Conservation (phyloP, 2,888 invertebrate species). For the Dugesia japonica region DNA sequence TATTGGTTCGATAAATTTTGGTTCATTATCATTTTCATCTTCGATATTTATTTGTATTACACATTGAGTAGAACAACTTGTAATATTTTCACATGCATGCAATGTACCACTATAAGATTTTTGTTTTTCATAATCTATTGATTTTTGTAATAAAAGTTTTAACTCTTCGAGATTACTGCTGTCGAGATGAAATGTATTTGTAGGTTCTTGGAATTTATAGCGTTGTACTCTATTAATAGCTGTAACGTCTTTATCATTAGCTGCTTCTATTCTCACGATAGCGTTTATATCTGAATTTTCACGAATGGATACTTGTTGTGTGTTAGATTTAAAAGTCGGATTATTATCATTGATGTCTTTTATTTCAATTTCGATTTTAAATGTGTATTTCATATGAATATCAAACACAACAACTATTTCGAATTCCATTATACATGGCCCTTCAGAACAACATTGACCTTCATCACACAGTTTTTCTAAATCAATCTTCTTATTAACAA, state of each 20-base stretch:
- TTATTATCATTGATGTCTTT: constrained; percentile 24
- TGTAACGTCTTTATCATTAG: neutral
- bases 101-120: neutral
- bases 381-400: neutral
- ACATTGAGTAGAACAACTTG: neutral
- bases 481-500: constrained; percentile 21
- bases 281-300: neutral
- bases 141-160: neutral
- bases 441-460: neutral
- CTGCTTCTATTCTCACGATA: neutral
- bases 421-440: neutral
- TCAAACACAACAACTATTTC: neutral
- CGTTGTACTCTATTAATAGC: neutral
- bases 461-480: constrained; percentile 21
- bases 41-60: constrained; percentile 6
- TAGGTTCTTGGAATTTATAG: constrained; percentile 3
- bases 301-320: constrained; percentile 20
- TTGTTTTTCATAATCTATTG: constrained; percentile 21
- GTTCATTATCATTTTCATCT: constrained; percentile 30
- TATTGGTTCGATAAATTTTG: neutral
- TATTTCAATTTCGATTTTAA: constrained; percentile 14
- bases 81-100: constrained; percentile 21
- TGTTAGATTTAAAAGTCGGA: neutral
- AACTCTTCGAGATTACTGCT: neutral
- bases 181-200: neutral